Conservation (phyloP, 2,888 invertebrate genomes). For the Tenthredo distinguenda region DNA sequence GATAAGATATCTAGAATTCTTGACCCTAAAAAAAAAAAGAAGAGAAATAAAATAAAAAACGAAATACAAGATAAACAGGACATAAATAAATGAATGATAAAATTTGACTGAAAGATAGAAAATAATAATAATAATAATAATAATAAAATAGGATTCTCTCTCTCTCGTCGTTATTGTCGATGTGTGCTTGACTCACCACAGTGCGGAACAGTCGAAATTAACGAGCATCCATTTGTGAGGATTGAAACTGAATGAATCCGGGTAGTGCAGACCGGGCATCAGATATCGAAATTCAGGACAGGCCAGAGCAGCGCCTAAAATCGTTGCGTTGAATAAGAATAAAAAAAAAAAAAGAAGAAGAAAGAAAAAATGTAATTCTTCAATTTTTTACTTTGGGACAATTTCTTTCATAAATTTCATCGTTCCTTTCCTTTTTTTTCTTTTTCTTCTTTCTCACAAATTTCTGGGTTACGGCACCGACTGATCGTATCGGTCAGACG, state of each 20-base stretch:
- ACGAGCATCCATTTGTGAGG: slow-evolving; percentile 97
- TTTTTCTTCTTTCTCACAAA: not conserved
- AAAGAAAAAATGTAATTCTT: not conserved
- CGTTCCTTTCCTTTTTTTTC: not conserved
- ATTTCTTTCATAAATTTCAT: not conserved
- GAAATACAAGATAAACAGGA: not conserved
- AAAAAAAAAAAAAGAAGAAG: not conserved
- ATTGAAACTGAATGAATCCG: slow-evolving; percentile 96
- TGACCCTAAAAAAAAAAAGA: slow-evolving; percentile 81
- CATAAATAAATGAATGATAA: not conserved
- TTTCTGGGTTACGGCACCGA: not conserved
- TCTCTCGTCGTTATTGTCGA: not conserved
- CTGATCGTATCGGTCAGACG: not conserved
- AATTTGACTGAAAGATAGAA: not conserved
- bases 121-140: too few relatives aligned
- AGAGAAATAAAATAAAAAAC: not conserved
- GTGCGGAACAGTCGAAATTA: slow-evolving; percentile 96
- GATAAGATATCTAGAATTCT: slow-evolving; percentile 88
- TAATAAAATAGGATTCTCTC: not conserved
- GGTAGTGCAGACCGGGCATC: slow-evolving; percentile 88
- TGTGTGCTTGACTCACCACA: slow-evolving; percentile 82
- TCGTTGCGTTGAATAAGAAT: not conserved
- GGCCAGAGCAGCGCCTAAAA: slow-evolving; percentile 89
- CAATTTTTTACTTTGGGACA: not conserved
- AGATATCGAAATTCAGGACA: slow-evolving; percentile 94